Base-by-base conservation (phyloP, 2,113 vertebrate genomes). In the Albula glossodonta region DNA sequence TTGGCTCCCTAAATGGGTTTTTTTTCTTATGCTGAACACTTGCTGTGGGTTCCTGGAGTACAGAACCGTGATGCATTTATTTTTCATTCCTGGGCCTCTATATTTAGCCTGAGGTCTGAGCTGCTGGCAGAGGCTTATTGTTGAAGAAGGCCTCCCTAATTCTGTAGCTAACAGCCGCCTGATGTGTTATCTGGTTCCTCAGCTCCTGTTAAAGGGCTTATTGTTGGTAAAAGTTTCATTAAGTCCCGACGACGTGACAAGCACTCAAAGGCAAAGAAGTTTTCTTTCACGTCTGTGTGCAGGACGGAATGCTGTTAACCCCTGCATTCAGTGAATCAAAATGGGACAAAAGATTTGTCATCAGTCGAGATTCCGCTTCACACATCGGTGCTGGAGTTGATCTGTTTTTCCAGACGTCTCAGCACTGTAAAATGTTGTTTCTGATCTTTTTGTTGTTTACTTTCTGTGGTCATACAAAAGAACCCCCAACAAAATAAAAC, bases 161-260 rank as follows among this genome's bases (percentile, higher is more conserved):
- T 88, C 85, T 88, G 82, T 70, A 56, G 79, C 88, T 87, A 91
- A 88, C 86, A 87, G 86, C 88, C 82, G 86, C 70, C 78, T 88
- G 84, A 85, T 90, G 84, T 85, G 87, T 83, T 90, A 86, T 90
- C 89, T 84, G 56, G 41, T 49, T 85, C 80, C 74, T 84, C 63
- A 83, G 86, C 80, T 85, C 63, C 63, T 10, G 78, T 81, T 89
- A 86, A 91, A 87, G 83, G 85, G 77, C 84, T 90, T 83, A 86
- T 66, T 86, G 86, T 84, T 63, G 81, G 83, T 86, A 84, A 31
- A 86, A 82, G 83, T 83, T 87, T 89, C 85, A 88, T 89, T 90
- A 85, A 89, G 90, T 48, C n/a, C 11, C 22, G 50, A 41, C 57
- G 13, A 31, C 74, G 60, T 84, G 66, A 88, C 87, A 49, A 80